These are phyloP conservation scores for Zygogramma bicolorata DNA, from an alignment of 2,888 invertebrate genomes.

Conservation along the genomic window DNA sequence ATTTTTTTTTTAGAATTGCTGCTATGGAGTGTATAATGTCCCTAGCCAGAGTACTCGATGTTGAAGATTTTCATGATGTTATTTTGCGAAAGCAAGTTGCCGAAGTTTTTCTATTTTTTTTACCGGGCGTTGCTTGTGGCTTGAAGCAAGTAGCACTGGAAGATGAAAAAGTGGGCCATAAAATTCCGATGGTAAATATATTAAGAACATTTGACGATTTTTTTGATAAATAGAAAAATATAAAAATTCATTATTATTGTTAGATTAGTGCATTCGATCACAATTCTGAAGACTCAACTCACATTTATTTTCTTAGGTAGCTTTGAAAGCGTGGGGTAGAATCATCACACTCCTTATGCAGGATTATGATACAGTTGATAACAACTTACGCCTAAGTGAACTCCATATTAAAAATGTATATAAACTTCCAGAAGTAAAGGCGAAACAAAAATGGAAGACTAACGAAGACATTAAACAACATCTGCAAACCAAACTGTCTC, in stretches of 20 bases:
- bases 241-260: no score
- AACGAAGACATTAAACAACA: constrained; percentile 61
- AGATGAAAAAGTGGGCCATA: constrained; percentile 73
- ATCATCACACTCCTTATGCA: constrained; percentile 67
- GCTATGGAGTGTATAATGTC: constrained; percentile 74
- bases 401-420: neutral
- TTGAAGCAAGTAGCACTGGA: constrained; percentile 72
- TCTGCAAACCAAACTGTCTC: constrained; percentile 65
- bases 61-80: constrained; percentile 69
- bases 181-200: constrained; percentile 71
- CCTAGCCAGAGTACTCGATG: constrained; percentile 72
- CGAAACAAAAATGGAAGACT: constrained; percentile 52
- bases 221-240: no score
- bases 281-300: no score
- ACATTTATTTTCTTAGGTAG: constrained; percentile 60
- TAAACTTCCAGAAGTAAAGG: neutral
- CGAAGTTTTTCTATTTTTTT: constrained; percentile 72
- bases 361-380: constrained; percentile 59
- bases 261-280: no score
- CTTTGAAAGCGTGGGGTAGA: constrained; percentile 66
- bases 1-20: constrained; percentile 62
- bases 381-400: constrained; percentile 35
- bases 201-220: no score
- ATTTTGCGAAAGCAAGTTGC: constrained; percentile 69
- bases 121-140: constrained; percentile 75